Evolutionary conservation across 1,140 invertebrate genomes (phyloP), one percentile per base, ranked within the genome.

Genomic region (Calephelis nemesis): DNA sequence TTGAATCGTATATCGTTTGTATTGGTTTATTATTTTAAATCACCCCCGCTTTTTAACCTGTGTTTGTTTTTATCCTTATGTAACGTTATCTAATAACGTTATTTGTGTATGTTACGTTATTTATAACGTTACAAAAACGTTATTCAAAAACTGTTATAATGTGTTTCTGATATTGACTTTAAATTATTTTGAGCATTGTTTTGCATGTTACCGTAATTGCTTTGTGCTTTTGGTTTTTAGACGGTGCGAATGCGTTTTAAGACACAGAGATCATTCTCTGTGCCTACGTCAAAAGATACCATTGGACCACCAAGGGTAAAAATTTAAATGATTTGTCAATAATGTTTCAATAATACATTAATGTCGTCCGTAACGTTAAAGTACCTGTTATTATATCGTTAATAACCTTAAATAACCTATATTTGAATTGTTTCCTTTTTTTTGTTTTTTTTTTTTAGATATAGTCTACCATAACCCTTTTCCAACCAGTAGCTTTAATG

Each of bases 211-310:
- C 12, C 19, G 45, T 67, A 47, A 45, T 58, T 50, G 39, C 62
- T 63, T 45, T 47, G 19, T 58, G 52, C 76, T 68, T 65, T 60
- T 64, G 50, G 39, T 42, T 50, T 63, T 49, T 84, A 92, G 90
- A 81, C 83, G 40, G 95, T 95, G 82, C 93, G 96, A 91, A 96
- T 96, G 93, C 94, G 96, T 91, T 97, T 97, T 92, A 97, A 97
- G 93, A 97, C 97, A 75, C 97, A 97, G 91, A 94, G 97, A 79
- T 98, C 97, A 66, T 97, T 97, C 88, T 98, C 97, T 73, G 96
- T 98, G 90, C 97, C 97, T 63, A 97, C 96, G n/a, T 93, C 95
- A 30, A 95, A 96, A 93, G 94, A 91, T 94, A 93, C 92, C 93
- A 90, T 90, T 73, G 92, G 79, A 76, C 86, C 87, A 73, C 93